Base-by-base conservation (phyloP, 2,797 vertebrate genomes). In the Epinephelus awoara region DNA sequence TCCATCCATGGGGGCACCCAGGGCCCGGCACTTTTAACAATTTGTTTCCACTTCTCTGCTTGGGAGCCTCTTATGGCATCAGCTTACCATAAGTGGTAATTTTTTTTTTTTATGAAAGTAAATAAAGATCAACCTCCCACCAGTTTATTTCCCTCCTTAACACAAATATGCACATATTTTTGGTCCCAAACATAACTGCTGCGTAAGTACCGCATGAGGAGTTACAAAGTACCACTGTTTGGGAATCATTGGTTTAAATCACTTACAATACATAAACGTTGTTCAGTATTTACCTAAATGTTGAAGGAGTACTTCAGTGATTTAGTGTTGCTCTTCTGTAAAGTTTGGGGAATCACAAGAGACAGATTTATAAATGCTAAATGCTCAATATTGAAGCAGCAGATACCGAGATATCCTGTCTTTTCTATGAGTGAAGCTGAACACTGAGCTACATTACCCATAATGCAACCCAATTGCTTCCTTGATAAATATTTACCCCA, bases 41-140 rank as follows among this genome's bases (percentile, higher is more conserved):
- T 52, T 18, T 52, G 44, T 58, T 58, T 75, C 19, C 11, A 6
- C 23, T 52, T 65, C 21, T 52, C 15, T 44, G 21, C 68, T 54
- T 1, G 2, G 5, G 34, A 61, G 19, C 40, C 52, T 65, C 29
- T 9, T 50, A 27, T 21, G 9, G 8, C 58, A 46, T 51, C 44
- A 50, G 19, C 2, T 23, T 46, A 18, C 11, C 1, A 10, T 49
- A 42, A 10, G 4, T 62, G 21, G 10, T 55, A 14, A 10, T 54
- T 44, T 3, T n/a, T 47, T 34, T 57, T 34, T 50, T 58, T 13
- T 14, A 21, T 57, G 25, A 55, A 27, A 40, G 27, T 64, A 25
- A 51, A 44, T 50, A 65, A 44, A 23, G 10, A 49, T 56, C 21
- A 29, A 4, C 18, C 27, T 52, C 46, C 57, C 47, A 38, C 50